Evolutionary conservation across 2,113 vertebrate species (phyloP).

Genomic region (Macroglossus sobrinus): DNA sequence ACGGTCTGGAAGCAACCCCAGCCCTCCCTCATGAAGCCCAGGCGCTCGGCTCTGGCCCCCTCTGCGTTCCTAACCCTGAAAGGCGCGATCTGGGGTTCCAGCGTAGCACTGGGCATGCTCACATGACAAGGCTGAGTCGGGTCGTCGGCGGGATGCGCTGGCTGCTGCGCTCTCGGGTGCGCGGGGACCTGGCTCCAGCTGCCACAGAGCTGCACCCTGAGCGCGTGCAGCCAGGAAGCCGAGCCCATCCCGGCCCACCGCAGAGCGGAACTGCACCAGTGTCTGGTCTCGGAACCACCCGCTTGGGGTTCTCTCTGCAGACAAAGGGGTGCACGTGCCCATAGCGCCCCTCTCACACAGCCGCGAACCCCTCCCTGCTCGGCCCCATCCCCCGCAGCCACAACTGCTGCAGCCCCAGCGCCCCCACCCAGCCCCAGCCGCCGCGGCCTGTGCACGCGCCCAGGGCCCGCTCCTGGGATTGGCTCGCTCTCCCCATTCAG

Average conservation of each 20-base stretch:
- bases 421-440: slow-evolving; percentile 46
- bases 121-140: neutral
- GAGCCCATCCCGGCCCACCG: neutral
- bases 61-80: slow-evolving; percentile 4
- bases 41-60: neutral
- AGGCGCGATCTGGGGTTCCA: slow-evolving; percentile 3
- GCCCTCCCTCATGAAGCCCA: neutral
- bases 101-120: slow-evolving; percentile 63
- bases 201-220: neutral
- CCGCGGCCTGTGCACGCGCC: slow-evolving; percentile 50
- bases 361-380: neutral
- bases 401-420: slow-evolving; percentile 8
- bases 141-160: neutral
- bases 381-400: neutral
- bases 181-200: neutral
- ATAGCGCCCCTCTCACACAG: slow-evolving; percentile 23
- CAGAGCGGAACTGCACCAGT: slow-evolving; percentile 2
- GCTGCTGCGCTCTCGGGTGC: neutral
- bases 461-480: slow-evolving; percentile 66
- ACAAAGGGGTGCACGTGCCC: slow-evolving; percentile 67
- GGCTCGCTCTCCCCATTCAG: slow-evolving; percentile 59
- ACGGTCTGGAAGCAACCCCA: neutral
- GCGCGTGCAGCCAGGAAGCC: slow-evolving; percentile 7
- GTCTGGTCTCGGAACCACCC: slow-evolving; percentile 52
- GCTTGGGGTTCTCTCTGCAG: slow-evolving; percentile 49